phyloP scores from a whole-genome alignment of 2,888 invertebrate species.

The Prenolepis imparis region DNA sequence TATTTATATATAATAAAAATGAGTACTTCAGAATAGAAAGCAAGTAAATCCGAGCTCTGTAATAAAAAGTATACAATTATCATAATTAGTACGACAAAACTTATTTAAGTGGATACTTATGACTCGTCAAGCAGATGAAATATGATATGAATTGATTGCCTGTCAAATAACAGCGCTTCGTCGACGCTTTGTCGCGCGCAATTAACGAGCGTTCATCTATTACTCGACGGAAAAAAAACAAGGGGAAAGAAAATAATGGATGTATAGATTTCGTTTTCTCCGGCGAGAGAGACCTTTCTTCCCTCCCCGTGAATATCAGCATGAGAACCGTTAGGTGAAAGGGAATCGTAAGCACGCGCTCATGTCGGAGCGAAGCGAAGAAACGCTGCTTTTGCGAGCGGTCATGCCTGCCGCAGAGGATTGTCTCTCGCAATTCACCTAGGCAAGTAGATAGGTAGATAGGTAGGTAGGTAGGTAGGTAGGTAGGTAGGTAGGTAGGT shows the following conservation, averaged over 20 bases:
- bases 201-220: slow-evolving; percentile 10
- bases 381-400: slow-evolving; percentile 70
- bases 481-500: slow-evolving; percentile 50
- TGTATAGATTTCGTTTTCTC: slow-evolving; percentile 54
- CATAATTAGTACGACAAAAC: neutral
- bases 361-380: slow-evolving; percentile 67
- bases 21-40: neutral
- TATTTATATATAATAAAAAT: neutral
- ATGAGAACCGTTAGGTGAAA: slow-evolving; percentile 78
- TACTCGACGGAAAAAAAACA: slow-evolving; percentile 8
- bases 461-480: slow-evolving; percentile 57
- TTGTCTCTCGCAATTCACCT: slow-evolving; percentile 73
- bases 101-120: neutral
- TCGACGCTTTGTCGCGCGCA: slow-evolving; percentile 15
- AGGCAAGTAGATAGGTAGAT: slow-evolving; percentile 26
- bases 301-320: slow-evolving; percentile 62
- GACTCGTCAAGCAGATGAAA: neutral
- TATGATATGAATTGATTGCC: slow-evolving; percentile 8
- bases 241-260: slow-evolving; percentile 31
- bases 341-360: slow-evolving; percentile 68
- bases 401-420: slow-evolving; percentile 47
- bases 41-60: neutral
- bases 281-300: slow-evolving; percentile 68
- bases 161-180: slow-evolving; percentile 2
- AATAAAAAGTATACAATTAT: neutral